Evolutionary conservation across 2,797 vertebrate genomes (phyloP).

Genomic region (Pangasius mekongensis): DNA sequence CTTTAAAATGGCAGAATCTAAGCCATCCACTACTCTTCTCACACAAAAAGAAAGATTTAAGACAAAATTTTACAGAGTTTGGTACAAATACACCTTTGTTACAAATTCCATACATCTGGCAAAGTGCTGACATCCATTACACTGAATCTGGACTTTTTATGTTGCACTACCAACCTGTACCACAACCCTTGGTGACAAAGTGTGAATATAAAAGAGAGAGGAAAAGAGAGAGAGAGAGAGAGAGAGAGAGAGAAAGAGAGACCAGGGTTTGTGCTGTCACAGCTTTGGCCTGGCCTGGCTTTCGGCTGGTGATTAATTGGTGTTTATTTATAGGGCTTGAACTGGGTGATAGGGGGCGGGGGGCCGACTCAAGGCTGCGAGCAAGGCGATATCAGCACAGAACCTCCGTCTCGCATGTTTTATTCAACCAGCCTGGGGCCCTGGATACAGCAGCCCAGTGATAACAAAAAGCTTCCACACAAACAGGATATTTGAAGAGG

Average conservation of each 20-base stretch:
- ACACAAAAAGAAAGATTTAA: not conserved
- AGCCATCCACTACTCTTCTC: not conserved
- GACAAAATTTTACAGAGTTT: not conserved
- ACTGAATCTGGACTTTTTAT: conserved; percentile 71
- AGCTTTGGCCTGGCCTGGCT: conserved; percentile 71
- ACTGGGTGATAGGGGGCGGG: conserved; percentile 62
- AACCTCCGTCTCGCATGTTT: conserved; percentile 72
- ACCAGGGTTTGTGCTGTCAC: conserved; percentile 69
- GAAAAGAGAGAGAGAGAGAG: conserved; percentile 65
- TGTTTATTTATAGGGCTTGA: conserved; percentile 85
- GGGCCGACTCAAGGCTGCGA: conserved; percentile 68
- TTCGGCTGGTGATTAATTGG: conserved; percentile 79
- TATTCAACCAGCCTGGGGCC: conserved; percentile 67
- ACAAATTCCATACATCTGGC: conserved; percentile 32
- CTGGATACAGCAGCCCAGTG: conserved; percentile 65
- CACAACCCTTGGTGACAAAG: conserved; percentile 56
- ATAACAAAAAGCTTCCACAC: conserved; percentile 62
- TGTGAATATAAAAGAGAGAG: conserved; percentile 65
- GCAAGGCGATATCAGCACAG: conserved; percentile 75
- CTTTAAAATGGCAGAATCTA: not conserved
- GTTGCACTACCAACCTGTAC: conserved; percentile 67
- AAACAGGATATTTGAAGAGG: conserved; percentile 71
- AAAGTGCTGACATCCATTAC: conserved; percentile 43
- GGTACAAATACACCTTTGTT: not conserved
- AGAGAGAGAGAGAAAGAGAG: conserved; percentile 66